Percentiles rank a stretch among this genome's conserved stretches.
These are phyloP conservation scores for Neodiprion pinetum DNA, from an alignment of 1,140 invertebrate species.

Conservation along the genomic window DNA sequence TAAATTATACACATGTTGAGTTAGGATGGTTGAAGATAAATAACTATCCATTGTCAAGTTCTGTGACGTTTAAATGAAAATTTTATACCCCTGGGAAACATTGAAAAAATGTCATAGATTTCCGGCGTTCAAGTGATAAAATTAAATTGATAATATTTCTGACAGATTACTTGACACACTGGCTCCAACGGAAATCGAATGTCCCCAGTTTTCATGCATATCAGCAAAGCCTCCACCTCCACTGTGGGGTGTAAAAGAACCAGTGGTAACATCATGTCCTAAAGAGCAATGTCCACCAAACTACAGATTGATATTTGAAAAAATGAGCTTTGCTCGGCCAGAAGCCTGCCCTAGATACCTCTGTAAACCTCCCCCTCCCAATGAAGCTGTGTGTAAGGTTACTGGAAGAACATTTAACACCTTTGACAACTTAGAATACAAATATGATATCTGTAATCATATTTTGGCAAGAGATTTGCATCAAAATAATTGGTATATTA, in stretches of 20 bases:
- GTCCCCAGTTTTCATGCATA: constrained; percentile 64
- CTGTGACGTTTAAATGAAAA: too few relatives aligned
- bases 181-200: constrained; percentile 44
- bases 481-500: constrained; percentile 70
- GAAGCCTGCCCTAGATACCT: constrained; percentile 62
- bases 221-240: constrained; percentile 52
- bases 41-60: too few relatives aligned
- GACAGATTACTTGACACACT: constrained; percentile 18
- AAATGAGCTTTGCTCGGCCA: constrained; percentile 40
- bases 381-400: constrained; percentile 73
- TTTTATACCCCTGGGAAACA: too few relatives aligned
- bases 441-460: constrained; percentile 83
- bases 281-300: constrained; percentile 65
- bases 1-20: background rate
- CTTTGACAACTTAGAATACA: constrained; percentile 78
- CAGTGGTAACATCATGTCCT: constrained; percentile 57
- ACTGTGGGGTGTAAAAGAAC: constrained; percentile 32
- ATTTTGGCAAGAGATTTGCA: constrained; percentile 73
- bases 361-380: constrained; percentile 67
- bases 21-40: too few relatives aligned
- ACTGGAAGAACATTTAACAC: constrained; percentile 78
- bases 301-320: constrained; percentile 58
- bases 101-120: too few relatives aligned
- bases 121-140: too few relatives aligned
- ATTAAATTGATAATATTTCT: background rate